Evolutionary conservation across 2,113 vertebrate species (phyloP).

Genomic region (Drymodes brunneopygia): DNA sequence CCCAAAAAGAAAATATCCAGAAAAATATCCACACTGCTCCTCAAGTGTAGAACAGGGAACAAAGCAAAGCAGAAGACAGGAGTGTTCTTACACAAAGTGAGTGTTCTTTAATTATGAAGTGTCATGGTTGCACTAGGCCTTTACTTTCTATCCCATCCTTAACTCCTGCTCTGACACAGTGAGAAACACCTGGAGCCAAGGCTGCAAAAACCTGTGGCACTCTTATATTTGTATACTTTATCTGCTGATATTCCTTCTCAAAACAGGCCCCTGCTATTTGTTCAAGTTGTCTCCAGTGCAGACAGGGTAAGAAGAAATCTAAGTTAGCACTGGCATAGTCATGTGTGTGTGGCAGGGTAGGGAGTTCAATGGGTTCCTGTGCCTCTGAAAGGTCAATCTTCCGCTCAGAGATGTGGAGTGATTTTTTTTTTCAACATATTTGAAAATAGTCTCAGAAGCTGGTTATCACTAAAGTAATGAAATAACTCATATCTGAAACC

Average conservation of each 20-base stretch:
- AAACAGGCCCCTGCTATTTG: background rate
- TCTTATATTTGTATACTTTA: background rate
- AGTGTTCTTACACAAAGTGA: background rate
- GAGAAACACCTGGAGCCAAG: background rate
- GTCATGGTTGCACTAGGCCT: background rate
- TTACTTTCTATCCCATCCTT: background rate
- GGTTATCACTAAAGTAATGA: background rate
- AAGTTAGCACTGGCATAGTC: accelerated
- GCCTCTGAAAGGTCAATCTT: background rate
- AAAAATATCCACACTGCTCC: background rate
- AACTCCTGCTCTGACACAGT: background rate
- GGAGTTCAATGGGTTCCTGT: background rate
- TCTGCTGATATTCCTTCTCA: background rate
- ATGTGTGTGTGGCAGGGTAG: background rate
- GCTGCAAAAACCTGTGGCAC: background rate
- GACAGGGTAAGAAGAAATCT: background rate
- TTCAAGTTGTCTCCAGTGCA: background rate
- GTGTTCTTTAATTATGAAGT: background rate
- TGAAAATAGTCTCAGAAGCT: background rate
- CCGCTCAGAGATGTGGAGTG: background rate
- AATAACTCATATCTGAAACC: constrained; percentile 1
- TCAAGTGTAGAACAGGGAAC: background rate
- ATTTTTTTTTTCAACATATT: background rate
- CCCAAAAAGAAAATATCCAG: background rate
- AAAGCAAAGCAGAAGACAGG: background rate